Evolutionary conservation across 2,113 vertebrate species (phyloP), one percentile per base, ranked within the genome.

Genomic region (Chunga burmeisteri): DNA sequence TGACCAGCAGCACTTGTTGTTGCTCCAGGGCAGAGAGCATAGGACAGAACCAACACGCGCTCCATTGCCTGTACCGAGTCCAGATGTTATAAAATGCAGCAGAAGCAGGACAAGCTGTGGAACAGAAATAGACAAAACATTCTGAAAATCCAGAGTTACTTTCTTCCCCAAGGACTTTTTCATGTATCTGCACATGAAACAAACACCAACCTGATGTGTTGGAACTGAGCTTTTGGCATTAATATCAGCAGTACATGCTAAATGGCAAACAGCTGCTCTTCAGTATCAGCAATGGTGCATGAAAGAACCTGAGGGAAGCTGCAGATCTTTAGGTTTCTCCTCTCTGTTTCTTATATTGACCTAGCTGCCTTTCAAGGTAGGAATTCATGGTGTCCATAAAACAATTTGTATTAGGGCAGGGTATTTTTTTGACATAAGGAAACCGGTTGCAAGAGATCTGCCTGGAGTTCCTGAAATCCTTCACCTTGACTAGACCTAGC

Each of bases 201-300:
- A 88, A 94, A 47, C 36, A 91, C 70, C 0, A 0, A 34, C 25
- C 46, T 71, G n/a, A 47, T 56, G 20, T 40, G 34, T 21, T 87
- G 68, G 40, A 93, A 87, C 16, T 32, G 32, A 81, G 61, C 25
- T 81, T 85, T 71, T 75, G 65, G 47, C 61, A 63, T 17, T 66
- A 30, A 0, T 53, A 21, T 36, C 42, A 79, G 27, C 1, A 0
- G 21, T 36, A 16, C 0, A 0, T 34, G 30, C 42, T 59, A 46
- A 74, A 55, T 42, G 36, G 38, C 49, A 65, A 91, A 86, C 32
- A 73, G 27, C 21, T 17, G 79, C 38, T 85, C 42, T 67, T 66
- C 3, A 0, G 7, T 20, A 40, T 29, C 59, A 78, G 42, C n/a
- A 58, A 16, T 11, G 4, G 15, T 32, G 19, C 32, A 38, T 13